These are phyloP conservation scores for Drosophila obscura DNA, from an alignment of 1,140 invertebrate species.

Conservation along the genomic window DNA sequence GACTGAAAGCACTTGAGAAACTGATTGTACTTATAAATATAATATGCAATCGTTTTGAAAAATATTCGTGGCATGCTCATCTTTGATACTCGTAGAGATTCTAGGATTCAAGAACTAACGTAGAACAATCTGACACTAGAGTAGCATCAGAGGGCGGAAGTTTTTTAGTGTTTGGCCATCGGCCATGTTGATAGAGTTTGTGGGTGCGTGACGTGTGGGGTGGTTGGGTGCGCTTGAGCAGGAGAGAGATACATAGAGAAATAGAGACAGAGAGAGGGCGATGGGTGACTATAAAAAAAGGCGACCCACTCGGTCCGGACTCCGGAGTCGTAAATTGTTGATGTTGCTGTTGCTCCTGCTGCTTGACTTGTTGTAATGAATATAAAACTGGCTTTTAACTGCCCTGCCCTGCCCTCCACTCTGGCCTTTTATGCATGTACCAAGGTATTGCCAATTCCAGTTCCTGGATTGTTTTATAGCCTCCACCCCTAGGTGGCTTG, in stretches of 20 bases:
- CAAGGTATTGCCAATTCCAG: constrained; percentile 49
- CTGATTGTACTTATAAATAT: no score
- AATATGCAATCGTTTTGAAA: no score
- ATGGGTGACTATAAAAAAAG: constrained; percentile 59
- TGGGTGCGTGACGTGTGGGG: neutral
- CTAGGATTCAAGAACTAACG: no score
- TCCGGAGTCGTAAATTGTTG: constrained; percentile 61
- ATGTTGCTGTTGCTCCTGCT: constrained; percentile 34
- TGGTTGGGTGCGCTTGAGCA: constrained; percentile 12
- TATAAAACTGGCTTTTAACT: constrained; percentile 74
- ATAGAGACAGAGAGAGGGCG: constrained; percentile 24
- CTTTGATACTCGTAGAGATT: no score
- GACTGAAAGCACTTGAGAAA: no score
- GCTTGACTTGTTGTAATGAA: constrained; percentile 63
- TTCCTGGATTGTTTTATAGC: constrained; percentile 48
- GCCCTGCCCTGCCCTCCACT: constrained; percentile 30
- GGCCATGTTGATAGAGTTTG: no score
- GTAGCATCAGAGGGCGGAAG: no score
- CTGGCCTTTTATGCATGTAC: constrained; percentile 32
- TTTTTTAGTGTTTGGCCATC: no score
- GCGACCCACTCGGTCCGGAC: constrained; percentile 46
- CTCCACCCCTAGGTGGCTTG: constrained; percentile 3
- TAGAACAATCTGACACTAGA: no score
- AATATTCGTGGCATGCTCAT: no score
- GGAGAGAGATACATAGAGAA: constrained; percentile 8